These are phyloP conservation scores for Coremacera marginata DNA, from an alignment of 2,888 invertebrate species.

Conservation along the genomic window DNA sequence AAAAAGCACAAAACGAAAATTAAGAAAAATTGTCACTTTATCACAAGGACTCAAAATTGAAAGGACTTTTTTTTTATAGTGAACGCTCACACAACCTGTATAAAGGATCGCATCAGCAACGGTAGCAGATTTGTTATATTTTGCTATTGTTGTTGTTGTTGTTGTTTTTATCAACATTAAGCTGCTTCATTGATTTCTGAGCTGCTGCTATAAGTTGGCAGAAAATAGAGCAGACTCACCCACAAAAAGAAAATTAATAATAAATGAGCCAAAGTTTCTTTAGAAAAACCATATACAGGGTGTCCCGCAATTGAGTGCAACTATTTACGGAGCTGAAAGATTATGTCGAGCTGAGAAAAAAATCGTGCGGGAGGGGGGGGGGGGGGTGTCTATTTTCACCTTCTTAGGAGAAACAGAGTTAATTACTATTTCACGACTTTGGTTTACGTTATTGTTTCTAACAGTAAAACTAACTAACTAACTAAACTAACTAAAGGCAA, in stretches of 20 bases:
- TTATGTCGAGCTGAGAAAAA: too few species aligned
- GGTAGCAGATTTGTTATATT: background rate
- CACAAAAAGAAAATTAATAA: background rate
- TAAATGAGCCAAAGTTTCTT: background rate
- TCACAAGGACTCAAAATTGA: background rate
- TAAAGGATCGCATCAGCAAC: background rate
- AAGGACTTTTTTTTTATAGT: background rate
- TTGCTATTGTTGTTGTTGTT: background rate
- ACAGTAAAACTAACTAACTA: too few species aligned
- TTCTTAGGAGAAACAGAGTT: too few species aligned
- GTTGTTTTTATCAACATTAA: background rate
- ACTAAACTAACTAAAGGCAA: too few species aligned
- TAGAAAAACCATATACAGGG: too few species aligned
- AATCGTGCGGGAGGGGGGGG: too few species aligned
- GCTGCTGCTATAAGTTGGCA: slow-evolving; percentile 3
- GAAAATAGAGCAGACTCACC: background rate
- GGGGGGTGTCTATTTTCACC: too few species aligned
- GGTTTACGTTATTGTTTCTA: too few species aligned
- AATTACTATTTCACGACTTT: too few species aligned
- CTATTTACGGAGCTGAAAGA: too few species aligned
- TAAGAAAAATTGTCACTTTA: background rate
- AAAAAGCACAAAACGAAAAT: background rate
- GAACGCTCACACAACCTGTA: background rate
- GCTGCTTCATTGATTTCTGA: slow-evolving; percentile 15
- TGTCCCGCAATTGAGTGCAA: too few species aligned